These are phyloP conservation scores for Helogale parvula DNA, from an alignment of 2,113 vertebrate genomes.

Conservation along the genomic window DNA sequence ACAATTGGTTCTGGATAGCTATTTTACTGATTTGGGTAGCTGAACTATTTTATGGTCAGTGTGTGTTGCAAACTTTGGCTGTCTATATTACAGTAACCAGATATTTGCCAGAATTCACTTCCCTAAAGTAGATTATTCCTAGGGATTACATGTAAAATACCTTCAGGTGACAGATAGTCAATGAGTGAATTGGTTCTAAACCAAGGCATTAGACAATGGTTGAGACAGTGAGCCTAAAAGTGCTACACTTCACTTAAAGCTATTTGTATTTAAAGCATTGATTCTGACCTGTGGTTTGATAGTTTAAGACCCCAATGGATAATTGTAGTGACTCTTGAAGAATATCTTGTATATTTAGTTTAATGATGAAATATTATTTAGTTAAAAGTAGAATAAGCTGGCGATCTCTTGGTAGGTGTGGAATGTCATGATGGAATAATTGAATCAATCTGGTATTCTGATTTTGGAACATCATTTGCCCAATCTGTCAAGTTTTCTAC, in stretches of 20 bases:
- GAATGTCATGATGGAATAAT: constrained; percentile 57
- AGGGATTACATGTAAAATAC: background rate
- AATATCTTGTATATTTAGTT: background rate
- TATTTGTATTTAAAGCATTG: background rate
- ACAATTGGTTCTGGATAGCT: background rate
- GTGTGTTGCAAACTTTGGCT: background rate
- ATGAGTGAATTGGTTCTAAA: background rate
- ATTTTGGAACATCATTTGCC: constrained; percentile 56
- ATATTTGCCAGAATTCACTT: background rate
- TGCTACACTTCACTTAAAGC: background rate
- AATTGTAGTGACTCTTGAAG: background rate
- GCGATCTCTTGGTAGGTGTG: constrained; percentile 49
- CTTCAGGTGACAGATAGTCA: background rate
- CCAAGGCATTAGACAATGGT: background rate
- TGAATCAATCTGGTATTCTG: constrained; percentile 65
- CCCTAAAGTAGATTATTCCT: background rate
- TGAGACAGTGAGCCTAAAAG: background rate
- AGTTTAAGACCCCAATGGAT: background rate
- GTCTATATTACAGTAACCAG: background rate
- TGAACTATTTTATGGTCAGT: background rate
- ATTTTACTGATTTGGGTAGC: background rate
- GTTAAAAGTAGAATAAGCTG: constrained; percentile 12
- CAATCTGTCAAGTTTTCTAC: constrained; percentile 67
- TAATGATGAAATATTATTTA: background rate
- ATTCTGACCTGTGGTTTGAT: background rate